Conservation (phyloP, 2,888 invertebrate species). For the Drosophila kambysellisi region DNA sequence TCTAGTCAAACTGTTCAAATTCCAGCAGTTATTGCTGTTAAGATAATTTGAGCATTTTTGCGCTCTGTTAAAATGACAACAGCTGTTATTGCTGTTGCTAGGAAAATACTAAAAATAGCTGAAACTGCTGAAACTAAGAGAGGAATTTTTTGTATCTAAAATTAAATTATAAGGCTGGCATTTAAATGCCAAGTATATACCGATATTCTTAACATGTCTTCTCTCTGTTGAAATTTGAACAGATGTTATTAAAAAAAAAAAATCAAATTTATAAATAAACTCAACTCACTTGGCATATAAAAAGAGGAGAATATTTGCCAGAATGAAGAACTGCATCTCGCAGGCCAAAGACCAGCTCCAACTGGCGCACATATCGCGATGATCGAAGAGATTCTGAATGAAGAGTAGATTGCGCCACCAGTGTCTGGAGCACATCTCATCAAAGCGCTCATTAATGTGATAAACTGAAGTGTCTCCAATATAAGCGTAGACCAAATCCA, state of each 20-base stretch:
- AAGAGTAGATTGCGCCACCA: slow-evolving; percentile 85
- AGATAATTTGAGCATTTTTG: not conserved
- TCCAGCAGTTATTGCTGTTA: not conserved
- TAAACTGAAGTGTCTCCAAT: slow-evolving; percentile 84
- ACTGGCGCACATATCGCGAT: slow-evolving; percentile 84
- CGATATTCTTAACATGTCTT: not conserved
- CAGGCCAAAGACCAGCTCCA: slow-evolving; percentile 86
- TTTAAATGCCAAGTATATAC: not conserved
- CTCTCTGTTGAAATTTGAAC: not conserved
- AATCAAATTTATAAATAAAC: not conserved
- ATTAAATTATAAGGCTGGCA: not conserved
- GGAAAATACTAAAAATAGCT: not conserved
- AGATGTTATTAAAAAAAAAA: not conserved
- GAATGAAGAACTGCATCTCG: slow-evolving; percentile 85
- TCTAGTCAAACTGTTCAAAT: no score
- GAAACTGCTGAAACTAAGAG: not conserved
- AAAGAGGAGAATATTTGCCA: slow-evolving; percentile 82
- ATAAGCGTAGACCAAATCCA: slow-evolving; percentile 83
- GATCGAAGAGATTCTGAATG: slow-evolving; percentile 84
- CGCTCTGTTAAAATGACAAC: not conserved
- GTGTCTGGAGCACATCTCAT: slow-evolving; percentile 82
- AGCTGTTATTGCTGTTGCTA: not conserved
- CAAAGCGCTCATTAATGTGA: slow-evolving; percentile 84
- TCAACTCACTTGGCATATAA: slow-evolving; percentile 82
- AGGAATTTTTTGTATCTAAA: slow-evolving; percentile 11